A percentile compares a stretch with the other conserved stretches of the same genome.
phyloP scores from a whole-genome alignment of 1,140 invertebrate genomes.

The Aphelenchoides avenae region DNA sequence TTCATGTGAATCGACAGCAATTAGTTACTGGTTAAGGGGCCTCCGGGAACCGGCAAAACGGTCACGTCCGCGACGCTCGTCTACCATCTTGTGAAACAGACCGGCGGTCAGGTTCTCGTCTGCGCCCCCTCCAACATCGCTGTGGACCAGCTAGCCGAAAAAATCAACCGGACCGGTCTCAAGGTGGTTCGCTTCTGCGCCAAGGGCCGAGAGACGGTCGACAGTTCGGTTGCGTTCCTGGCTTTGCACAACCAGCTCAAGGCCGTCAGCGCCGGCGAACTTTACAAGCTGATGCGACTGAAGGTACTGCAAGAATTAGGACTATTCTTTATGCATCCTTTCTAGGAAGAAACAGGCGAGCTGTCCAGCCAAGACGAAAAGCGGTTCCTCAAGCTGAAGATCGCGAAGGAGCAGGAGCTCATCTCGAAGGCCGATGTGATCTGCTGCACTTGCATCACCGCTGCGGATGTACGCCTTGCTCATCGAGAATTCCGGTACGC shows the following conservation, averaged over 20 bases:
- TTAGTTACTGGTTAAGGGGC: constrained; percentile 20
- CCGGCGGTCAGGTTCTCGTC: constrained; percentile 83
- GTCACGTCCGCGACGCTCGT: constrained; percentile 99
- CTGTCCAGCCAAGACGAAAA: constrained; percentile 73
- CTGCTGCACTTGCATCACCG: constrained; percentile 96
- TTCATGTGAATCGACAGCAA: constrained; percentile 21
- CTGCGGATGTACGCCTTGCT: constrained; percentile 84
- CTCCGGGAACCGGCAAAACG: constrained; percentile 71
- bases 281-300: constrained; percentile 89
- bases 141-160: constrained; percentile 96
- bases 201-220: constrained; percentile 94
- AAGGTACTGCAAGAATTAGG: constrained; percentile 31
- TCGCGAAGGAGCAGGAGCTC: constrained; percentile 82
- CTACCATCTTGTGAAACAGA: constrained; percentile 91
- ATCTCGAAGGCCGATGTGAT: constrained; percentile 95
- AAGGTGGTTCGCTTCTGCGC: constrained; percentile 94
- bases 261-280: constrained; percentile 78
- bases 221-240: constrained; percentile 92
- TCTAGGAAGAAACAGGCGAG: constrained; percentile 55
- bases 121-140: constrained; percentile 98
- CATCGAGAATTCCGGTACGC: constrained; percentile 92
- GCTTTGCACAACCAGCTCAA: constrained; percentile 95
- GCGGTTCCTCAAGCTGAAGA: constrained; percentile 82
- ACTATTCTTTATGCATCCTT: background rate
- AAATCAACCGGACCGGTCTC: constrained; percentile 92